These are phyloP conservation scores for Grammomys dolichurus DNA, from an alignment of 2,113 vertebrate genomes.

Conservation along the genomic window DNA sequence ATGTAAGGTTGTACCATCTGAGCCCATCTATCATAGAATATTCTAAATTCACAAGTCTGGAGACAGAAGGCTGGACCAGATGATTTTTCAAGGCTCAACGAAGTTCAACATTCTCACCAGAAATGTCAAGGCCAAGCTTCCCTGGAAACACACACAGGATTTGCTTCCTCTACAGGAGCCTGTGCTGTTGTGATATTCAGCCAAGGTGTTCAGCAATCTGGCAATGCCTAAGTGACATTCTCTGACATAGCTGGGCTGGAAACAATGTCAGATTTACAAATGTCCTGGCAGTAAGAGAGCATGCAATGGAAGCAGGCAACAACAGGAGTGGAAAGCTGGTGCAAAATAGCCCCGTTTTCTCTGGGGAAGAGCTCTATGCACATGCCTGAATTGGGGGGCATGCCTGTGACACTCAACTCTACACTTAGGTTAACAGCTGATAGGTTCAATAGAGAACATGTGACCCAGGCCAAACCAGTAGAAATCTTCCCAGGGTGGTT, in stretches of 20 bases:
- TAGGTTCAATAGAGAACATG: background rate
- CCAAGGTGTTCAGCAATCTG: constrained; percentile 79
- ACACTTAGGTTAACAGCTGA: background rate
- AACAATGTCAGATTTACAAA: constrained; percentile 65
- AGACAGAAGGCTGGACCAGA: constrained; percentile 29
- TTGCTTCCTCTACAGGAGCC: constrained; percentile 76
- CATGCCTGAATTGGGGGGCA: background rate
- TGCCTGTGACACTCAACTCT: background rate
- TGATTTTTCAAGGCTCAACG: constrained; percentile 8
- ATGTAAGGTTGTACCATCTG: background rate
- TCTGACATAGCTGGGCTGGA: constrained; percentile 69
- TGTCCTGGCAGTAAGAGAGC: constrained; percentile 59
- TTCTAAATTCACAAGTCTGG: background rate
- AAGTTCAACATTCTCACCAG: background rate
- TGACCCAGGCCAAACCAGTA: background rate
- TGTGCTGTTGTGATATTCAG: constrained; percentile 72
- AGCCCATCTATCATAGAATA: background rate
- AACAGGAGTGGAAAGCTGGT: background rate
- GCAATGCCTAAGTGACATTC: constrained; percentile 81
- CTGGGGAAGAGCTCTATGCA: background rate
- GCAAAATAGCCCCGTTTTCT: background rate
- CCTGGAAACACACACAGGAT: constrained; percentile 74
- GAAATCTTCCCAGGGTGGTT: background rate
- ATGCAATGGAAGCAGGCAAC: background rate
- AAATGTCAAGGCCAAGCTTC: constrained; percentile 66